These are phyloP conservation scores for Columba guinea DNA, from an alignment of 2,797 vertebrate species.

Conservation along the genomic window DNA sequence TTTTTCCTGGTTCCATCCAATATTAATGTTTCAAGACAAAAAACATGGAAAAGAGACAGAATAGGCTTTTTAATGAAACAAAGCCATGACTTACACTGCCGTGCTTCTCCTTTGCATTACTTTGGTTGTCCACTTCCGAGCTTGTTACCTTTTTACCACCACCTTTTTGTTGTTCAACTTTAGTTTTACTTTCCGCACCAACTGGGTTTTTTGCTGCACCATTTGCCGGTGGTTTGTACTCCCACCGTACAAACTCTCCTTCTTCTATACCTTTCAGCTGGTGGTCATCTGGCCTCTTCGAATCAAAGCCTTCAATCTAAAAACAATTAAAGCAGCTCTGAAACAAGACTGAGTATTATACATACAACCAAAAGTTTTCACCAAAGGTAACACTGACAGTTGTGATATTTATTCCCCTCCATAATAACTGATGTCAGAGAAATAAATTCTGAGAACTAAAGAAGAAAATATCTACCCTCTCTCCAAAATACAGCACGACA, in stretches of 20 bases:
- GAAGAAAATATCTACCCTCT: background rate
- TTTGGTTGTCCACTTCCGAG: slow-evolving; percentile 75
- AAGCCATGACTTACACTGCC: slow-evolving; percentile 85
- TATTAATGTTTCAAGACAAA: slow-evolving; percentile 22
- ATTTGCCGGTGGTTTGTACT: slow-evolving; percentile 83
- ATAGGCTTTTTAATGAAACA: background rate
- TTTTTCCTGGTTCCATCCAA: background rate
- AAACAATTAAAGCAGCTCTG: slow-evolving; percentile 32
- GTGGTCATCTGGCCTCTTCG: slow-evolving; percentile 92
- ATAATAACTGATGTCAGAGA: background rate
- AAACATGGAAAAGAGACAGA: background rate
- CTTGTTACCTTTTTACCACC: slow-evolving; percentile 71
- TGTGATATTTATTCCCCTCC: background rate
- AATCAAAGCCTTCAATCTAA: slow-evolving; percentile 93
- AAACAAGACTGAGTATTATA: background rate
- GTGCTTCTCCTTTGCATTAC: slow-evolving; percentile 76
- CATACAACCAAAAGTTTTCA: background rate
- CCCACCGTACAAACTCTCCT: slow-evolving; percentile 88
- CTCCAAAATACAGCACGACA: background rate
- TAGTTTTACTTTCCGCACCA: slow-evolving; percentile 81
- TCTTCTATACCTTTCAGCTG: slow-evolving; percentile 88
- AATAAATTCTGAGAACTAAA: background rate
- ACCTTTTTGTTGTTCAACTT: slow-evolving; percentile 81
- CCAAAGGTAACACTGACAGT: background rate
- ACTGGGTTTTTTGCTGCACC: slow-evolving; percentile 80